Base-by-base conservation (phyloP, 2,888 invertebrate species). In the Formica aserva region DNA sequence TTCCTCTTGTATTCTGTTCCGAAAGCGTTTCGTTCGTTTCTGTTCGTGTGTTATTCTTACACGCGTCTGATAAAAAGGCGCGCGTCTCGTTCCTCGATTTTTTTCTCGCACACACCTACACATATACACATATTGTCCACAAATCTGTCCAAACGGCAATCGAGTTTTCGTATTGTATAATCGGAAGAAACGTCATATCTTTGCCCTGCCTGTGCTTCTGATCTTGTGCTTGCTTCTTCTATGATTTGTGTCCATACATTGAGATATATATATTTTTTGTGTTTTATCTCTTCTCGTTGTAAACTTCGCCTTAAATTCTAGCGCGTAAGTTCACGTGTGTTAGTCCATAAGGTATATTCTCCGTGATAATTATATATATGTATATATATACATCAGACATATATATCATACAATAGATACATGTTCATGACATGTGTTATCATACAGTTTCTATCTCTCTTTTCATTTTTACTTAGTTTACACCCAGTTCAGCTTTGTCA, bases 1-100 rank as follows among this genome's bases (percentile, higher is more conserved):
- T 93, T 91, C 95, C 95, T 93, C 94, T 94, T 94, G 76, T 77
- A 90, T 86, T 88, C 87, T 89, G 84, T 92, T 52, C 8, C 89
- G 90, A 91, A 78, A 90, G 77, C 90, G 87, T 91, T 90, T 52
- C 90, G 85, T 92, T 89, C 90, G 90, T 91, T 90, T 91, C 91
- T 85, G 86, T 88, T 91, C 91, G 89, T 92, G 89, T 91, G 89
- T 90, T 90, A 82, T 91, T 88, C 32, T 87, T 89, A 91, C 89
- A 88, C 80, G 76, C 52, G 67, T 86, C 69, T 86, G 71, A 82
- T 89, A 92, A 88, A 88, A 90, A 83, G 82, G 48, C 67, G 80
- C 84, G 87, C 85, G 87, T 87, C 81, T 86, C 84, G 87, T 89
- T 85, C 85, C 87, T 84, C 78, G 69, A 88, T 84, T 88, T 85